These are phyloP conservation scores for Euproctis similis DNA, from an alignment of 2,888 invertebrate species.

Conservation along the genomic window DNA sequence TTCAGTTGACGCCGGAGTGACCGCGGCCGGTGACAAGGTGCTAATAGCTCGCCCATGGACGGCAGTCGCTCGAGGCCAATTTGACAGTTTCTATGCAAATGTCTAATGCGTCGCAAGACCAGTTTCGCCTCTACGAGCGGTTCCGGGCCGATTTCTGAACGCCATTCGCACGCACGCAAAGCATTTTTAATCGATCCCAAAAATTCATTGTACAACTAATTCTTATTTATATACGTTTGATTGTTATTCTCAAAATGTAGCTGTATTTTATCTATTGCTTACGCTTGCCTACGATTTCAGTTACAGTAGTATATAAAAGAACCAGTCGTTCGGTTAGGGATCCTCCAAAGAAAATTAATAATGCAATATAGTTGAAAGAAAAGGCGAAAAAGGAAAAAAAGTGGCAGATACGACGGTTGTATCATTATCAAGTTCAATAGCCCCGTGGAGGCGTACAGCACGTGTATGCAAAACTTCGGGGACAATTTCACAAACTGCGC, in stretches of 20 bases:
- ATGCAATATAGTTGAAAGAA: conserved; percentile 58
- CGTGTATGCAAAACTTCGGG: conserved; percentile 70
- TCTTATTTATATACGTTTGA: too few relatives aligned
- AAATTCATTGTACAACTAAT: too few relatives aligned
- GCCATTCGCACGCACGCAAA: conserved; percentile 56
- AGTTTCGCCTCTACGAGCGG: conserved; percentile 61
- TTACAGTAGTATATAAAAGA: too few relatives aligned
- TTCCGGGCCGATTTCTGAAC: conserved; percentile 63
- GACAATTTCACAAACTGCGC: conserved; percentile 41
- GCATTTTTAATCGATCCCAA: too few relatives aligned
- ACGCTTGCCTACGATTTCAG: too few relatives aligned
- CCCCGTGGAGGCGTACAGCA: conserved; percentile 62
- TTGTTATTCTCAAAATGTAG: too few relatives aligned
- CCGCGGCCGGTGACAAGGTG: conserved; percentile 46
- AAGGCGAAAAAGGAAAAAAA: too few relatives aligned
- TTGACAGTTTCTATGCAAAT: conserved; percentile 76
- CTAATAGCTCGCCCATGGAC: conserved; percentile 51
- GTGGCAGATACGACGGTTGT: conserved; percentile 52
- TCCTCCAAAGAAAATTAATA: conserved; percentile 43
- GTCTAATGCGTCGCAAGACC: conserved; percentile 66
- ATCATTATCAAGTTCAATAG: conserved; percentile 75
- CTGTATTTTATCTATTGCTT: too few relatives aligned
- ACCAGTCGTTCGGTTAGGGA: conserved; percentile 31
- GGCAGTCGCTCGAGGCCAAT: conserved; percentile 46
- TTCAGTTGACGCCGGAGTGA: conserved; percentile 27